Base-by-base conservation (phyloP, 2,888 invertebrate genomes). In the Polydrusus cervinus region DNA sequence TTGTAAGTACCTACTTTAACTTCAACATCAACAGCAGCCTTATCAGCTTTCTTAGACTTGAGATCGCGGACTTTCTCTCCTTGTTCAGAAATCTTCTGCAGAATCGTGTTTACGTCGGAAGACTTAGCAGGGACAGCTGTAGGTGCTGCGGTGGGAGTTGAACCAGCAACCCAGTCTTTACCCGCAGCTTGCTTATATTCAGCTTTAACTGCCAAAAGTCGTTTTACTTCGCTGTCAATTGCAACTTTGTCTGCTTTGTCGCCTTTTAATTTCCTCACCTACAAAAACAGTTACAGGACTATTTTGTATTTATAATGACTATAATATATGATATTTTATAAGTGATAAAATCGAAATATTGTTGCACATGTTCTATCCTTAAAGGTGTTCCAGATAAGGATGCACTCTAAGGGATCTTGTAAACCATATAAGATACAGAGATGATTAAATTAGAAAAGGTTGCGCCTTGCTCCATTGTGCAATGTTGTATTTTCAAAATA, bases 101-200 rank as follows among this genome's bases (percentile, higher is more conserved):
- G 61, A 61, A 78, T 64, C n/a, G 43, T 61, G 25, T 67, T 68
- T 38, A 68, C 75, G 10, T 71, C 75, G n/a, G 38, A 60, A 38
- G 67, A 16, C 45, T 34, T 14, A 8, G 10, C 34, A 13, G 38
- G 13, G n/a, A 16, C 3, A n/a, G 45, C n/a, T n/a, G 34, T 38
- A 20, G 49, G 11, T 16, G 82, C 78, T 78, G 45, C 82, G 82
- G 71, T 80, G 74, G 57, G 79, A 45, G 71, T 69, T 20, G 57
- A 25, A 10, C 69, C 77, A n/a, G 89, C 89, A 0, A 87, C 87
- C 89, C 90, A 90, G 16, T 89, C 89, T 43, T 87, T 86, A 2
- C 93, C 93, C 0, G 90, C 90, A 69, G 87, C 80, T 70, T 85
- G 85, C 85, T 92, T 92, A 82, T 89, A 92, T 75, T 90, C 87